These are phyloP conservation scores for Grapholita molesta DNA, from an alignment of 1,140 invertebrate genomes.

Conservation along the genomic window DNA sequence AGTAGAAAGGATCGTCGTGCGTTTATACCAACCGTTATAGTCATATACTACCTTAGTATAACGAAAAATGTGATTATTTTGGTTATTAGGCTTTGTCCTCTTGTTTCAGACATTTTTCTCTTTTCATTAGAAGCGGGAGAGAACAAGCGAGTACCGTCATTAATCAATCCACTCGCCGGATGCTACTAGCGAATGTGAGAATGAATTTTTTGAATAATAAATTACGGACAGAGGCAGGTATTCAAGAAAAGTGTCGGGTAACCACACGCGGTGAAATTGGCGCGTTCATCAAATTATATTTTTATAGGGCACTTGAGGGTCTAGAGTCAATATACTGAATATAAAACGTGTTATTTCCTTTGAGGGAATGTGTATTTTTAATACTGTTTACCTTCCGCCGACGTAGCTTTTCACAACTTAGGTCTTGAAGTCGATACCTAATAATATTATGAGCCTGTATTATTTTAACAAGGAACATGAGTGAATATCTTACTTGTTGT, in stretches of 20 bases:
- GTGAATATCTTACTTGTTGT: background rate
- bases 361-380: slow-evolving; percentile 2
- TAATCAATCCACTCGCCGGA: slow-evolving; percentile 38
- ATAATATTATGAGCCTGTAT: background rate
- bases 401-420: background rate
- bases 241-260: slow-evolving; percentile 27
- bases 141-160: slow-evolving; percentile 33
- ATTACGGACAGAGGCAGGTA: slow-evolving; percentile 25
- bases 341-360: background rate
- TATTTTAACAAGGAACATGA: background rate
- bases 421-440: background rate
- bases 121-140: slow-evolving; percentile 32
- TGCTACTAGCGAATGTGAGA: slow-evolving; percentile 40
- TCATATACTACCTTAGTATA: no score
- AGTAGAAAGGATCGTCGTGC: no score
- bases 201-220: slow-evolving; percentile 42
- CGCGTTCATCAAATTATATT: slow-evolving; percentile 14
- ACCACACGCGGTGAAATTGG: slow-evolving; percentile 22
- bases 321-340: slow-evolving; percentile 9
- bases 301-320: background rate
- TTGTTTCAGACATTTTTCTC: slow-evolving; percentile 11
- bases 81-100: slow-evolving; percentile 16
- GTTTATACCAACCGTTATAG: no score
- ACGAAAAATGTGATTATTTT: slow-evolving; percentile 20
- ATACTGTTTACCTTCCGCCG: background rate